Base-by-base conservation (phyloP, 2,113 vertebrate species). In the Myotis brandtii region DNA sequence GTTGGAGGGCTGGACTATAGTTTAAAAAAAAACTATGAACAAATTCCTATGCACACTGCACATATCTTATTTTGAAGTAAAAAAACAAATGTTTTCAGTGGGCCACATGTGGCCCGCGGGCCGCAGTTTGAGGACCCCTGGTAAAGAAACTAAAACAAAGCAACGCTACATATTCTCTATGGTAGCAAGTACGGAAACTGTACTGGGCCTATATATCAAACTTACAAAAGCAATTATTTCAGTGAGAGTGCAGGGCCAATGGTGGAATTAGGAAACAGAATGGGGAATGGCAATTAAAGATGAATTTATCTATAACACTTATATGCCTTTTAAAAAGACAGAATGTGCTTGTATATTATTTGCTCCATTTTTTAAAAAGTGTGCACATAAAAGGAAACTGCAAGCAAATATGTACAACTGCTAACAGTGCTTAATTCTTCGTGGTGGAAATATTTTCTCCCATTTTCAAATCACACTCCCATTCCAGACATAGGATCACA, bases 261-360 rank as follows among this genome's bases (percentile, higher is more conserved):
- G 34, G 56, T 66, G 16, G 16, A 30, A 80, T 66, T 0, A 32
- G 54, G 14, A 6, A 75, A 76, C 52, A 91, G 37, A 95, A 89
- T 0, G 4, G 54, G 32, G 50, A 92, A 91, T 21, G 27, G 73
- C 80, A 43, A 84, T 77, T 82, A 70, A 87, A 82, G 80, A 81
- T 81, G 21, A 86, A 46, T 75, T 86, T 84, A 64, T 34, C 72
- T 73, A 11, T 43, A 90, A 66, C 17, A 85, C 48, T 37, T 37
- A 37, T 13, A 81, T 40, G 67, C 6, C 73, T 92, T 91, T 40
- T 17, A 91, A 94, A 89, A 94, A 95, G 82, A 81, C 59, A 76
- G 25, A 75, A 18, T 25, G 14, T 93, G 88, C 73, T 94, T 96
- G 16, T 37, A 40, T 72, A 77, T 77, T 91, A 81, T 69, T 72